These are phyloP conservation scores for Pristionchus maxplancki DNA, from an alignment of 2,888 invertebrate genomes.

Conservation along the genomic window DNA sequence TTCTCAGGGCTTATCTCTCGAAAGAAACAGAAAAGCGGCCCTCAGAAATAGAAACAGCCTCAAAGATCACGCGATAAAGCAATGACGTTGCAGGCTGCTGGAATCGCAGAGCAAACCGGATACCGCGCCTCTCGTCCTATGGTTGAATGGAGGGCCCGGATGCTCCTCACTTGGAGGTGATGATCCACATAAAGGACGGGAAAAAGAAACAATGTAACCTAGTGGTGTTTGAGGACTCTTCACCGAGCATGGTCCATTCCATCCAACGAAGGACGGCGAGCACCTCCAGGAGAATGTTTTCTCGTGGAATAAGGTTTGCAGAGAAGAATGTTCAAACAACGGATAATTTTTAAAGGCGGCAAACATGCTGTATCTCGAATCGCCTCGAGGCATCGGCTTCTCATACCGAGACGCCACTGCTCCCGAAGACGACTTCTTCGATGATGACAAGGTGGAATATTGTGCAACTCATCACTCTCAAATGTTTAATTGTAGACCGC, in stretches of 20 bases:
- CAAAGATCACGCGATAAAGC: neutral
- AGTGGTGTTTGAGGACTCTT: conserved; percentile 73
- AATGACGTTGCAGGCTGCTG: conserved; percentile 78
- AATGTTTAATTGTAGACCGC: conserved; percentile 76
- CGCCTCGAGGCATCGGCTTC: conserved; percentile 81
- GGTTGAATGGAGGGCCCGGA: conserved; percentile 80
- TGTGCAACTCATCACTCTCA: neutral
- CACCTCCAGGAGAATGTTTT: conserved; percentile 70
- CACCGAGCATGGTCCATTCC: conserved; percentile 79
- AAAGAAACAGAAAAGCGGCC: neutral
- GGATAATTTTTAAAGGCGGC: conserved; percentile 64
- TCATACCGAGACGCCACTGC: conserved; percentile 77
- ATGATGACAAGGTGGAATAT: conserved; percentile 60
- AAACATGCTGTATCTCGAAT: conserved; percentile 80
- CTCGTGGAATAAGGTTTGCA: conserved; percentile 74
- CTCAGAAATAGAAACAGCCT: neutral
- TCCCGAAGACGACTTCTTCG: conserved; percentile 65
- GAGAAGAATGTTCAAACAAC: neutral
- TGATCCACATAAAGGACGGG: too few species aligned
- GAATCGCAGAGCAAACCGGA: conserved; percentile 77
- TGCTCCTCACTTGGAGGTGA: conserved; percentile 78
- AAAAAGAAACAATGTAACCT: neutral
- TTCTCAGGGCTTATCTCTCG: neutral
- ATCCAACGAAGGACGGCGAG: conserved; percentile 58
- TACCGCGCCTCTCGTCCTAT: conserved; percentile 78